Evolutionary conservation across 53 echinoderm and acorn worm genomes (phyloP).

Genomic region (Paelopatides confundens): DNA sequence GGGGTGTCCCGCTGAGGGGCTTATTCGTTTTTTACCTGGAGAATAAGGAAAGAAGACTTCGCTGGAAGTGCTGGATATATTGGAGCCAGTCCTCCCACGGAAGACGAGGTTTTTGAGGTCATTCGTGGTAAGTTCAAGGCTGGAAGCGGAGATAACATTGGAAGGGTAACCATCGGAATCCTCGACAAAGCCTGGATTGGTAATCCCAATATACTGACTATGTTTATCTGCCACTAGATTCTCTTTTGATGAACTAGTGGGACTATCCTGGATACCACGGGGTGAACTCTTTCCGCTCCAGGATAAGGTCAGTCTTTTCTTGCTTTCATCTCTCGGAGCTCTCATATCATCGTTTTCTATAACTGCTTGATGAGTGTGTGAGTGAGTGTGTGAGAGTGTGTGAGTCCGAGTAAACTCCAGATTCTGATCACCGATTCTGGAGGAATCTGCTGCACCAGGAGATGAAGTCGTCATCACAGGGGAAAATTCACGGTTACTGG

Average conservation of each 20-base stretch:
- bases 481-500: constrained; percentile 50
- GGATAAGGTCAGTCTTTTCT: not conserved
- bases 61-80: constrained; percentile 37
- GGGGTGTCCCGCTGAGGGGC: not conserved
- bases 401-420: not conserved
- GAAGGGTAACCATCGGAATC: constrained; percentile 75
- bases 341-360: no score
- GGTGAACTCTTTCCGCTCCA: constrained; percentile 28
- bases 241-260: constrained; percentile 71
- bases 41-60: constrained; percentile 49
- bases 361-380: not conserved
- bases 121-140: constrained; percentile 39
- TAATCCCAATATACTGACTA: constrained; percentile 67
- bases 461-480: constrained; percentile 64
- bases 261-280: constrained; percentile 20
- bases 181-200: constrained; percentile 88
- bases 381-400: no score
- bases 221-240: constrained; percentile 61
- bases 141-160: constrained; percentile 34
- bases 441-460: constrained; percentile 13
- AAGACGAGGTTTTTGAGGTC: constrained; percentile 49
- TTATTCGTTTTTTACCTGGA: not conserved
- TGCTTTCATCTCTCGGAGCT: not conserved
- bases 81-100: constrained; percentile 35
- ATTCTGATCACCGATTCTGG: not conserved